These are phyloP conservation scores for Drosophila putrida DNA, from an alignment of 2,888 invertebrate genomes.

Conservation along the genomic window DNA sequence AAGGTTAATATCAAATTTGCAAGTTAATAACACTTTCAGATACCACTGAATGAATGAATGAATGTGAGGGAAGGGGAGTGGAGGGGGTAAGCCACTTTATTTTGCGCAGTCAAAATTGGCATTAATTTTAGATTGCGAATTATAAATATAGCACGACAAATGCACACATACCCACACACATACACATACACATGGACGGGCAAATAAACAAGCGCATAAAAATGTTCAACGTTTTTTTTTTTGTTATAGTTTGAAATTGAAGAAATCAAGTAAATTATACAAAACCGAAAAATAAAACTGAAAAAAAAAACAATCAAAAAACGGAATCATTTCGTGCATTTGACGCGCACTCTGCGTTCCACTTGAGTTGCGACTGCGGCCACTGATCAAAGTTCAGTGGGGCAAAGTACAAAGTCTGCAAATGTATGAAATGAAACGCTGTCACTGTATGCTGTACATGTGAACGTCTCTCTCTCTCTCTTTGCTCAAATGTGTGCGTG, in stretches of 20 bases:
- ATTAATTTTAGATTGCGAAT: conserved; percentile 51
- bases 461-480: conserved; percentile 6
- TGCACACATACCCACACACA: conserved; percentile 7
- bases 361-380: conserved; percentile 36
- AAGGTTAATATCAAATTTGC: conserved; percentile 10
- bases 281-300: conserved; percentile 11
- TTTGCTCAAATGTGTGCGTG: conserved; percentile 6
- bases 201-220: conserved; percentile 31
- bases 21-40: conserved; percentile 6
- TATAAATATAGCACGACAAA: conserved; percentile 57
- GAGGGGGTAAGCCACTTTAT: conserved; percentile 6
- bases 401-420: conserved; percentile 83
- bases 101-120: conserved; percentile 58
- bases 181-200: conserved; percentile 1
- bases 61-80: not conserved
- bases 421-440: conserved; percentile 36
- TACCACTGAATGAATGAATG: not conserved
- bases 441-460: not conserved
- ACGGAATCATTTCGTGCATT: conserved; percentile 55
- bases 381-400: conserved; percentile 81
- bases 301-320: conserved; percentile 29
- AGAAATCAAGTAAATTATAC: conserved; percentile 48
- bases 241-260: conserved; percentile 30
- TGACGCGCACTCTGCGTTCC: conserved; percentile 47
- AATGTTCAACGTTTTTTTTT: conserved; percentile 33